Evolutionary conservation across 2,888 invertebrate species (phyloP).

Genomic region (Coecobrya sp.): DNA sequence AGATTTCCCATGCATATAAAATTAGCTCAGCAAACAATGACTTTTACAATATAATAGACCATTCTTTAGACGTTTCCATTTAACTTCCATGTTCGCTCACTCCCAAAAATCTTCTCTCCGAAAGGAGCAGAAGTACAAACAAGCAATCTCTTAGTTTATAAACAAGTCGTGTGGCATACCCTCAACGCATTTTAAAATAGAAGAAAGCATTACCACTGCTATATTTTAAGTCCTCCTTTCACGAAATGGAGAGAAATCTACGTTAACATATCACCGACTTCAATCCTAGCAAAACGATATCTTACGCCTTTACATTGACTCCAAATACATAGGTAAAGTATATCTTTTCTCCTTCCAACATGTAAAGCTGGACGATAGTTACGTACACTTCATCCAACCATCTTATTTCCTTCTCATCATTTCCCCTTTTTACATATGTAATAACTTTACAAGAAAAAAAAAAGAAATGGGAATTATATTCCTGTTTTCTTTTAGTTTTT

Average conservation of each 20-base stretch:
- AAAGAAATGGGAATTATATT: constrained; percentile 77
- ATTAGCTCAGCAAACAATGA: constrained; percentile 23
- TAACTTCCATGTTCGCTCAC: not conserved
- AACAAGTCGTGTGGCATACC: constrained; percentile 5
- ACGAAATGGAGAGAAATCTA: constrained; percentile 33
- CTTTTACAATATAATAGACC: constrained; percentile 12
- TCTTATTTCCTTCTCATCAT: constrained; percentile 51
- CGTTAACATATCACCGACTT: constrained; percentile 1
- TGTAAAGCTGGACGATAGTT: not conserved
- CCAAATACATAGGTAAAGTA: too few relatives aligned
- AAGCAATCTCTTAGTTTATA: not conserved
- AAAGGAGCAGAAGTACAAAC: not conserved
- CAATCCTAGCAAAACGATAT: not conserved
- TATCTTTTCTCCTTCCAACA: not conserved
- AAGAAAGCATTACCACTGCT: constrained; percentile 60
- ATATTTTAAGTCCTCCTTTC: constrained; percentile 67
- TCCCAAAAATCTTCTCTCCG: constrained; percentile 7
- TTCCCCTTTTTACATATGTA: constrained; percentile 76
- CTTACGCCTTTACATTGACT: too few relatives aligned
- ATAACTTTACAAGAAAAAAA: constrained; percentile 63
- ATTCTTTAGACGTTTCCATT: constrained; percentile 20
- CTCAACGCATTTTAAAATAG: constrained; percentile 65
- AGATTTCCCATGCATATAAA: constrained; percentile 58
- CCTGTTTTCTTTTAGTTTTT: constrained; percentile 60
- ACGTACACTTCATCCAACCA: constrained; percentile 4